Evolutionary conservation across 2,888 invertebrate genomes (phyloP).

Genomic region (Chrysodeixis includens): DNA sequence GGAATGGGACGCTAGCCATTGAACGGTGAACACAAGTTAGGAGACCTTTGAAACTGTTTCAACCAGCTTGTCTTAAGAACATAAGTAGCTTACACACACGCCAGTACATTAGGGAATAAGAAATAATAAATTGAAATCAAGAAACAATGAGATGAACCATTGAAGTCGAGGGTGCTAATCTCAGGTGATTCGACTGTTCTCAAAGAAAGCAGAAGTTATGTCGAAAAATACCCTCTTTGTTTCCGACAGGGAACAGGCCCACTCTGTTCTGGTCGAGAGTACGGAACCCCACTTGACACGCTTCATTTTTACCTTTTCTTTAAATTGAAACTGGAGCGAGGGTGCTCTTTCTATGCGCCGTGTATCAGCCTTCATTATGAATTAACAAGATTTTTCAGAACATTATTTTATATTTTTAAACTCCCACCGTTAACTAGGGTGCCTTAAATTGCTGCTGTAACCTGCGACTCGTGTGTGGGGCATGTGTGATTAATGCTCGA

Average conservation of each 20-base stretch:
- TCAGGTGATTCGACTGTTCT: constrained; percentile 76
- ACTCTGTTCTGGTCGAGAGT: constrained; percentile 75
- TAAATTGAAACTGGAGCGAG: constrained; percentile 82
- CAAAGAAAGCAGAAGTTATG: constrained; percentile 71
- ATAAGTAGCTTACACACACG: neutral
- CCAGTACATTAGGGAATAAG: neutral
- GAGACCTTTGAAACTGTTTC: constrained; percentile 3
- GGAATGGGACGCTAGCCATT: neutral
- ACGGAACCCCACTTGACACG: constrained; percentile 86
- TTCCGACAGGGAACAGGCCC: constrained; percentile 82
- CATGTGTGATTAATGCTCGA: constrained; percentile 17
- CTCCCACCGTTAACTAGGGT: constrained; percentile 15
- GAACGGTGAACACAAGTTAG: neutral
- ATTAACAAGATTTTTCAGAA: constrained; percentile 69
- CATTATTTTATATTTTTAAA: constrained; percentile 57
- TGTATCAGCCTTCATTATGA: constrained; percentile 75
- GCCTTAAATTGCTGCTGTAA: constrained; percentile 14
- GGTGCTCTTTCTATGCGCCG: constrained; percentile 71
- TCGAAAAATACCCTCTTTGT: constrained; percentile 82
- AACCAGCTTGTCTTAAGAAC: constrained; percentile 1
- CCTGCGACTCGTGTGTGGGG: constrained; percentile 1
- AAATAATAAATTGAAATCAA: constrained; percentile 42
- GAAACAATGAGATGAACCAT: constrained; percentile 65
- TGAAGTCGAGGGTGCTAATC: constrained; percentile 74
- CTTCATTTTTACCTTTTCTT: constrained; percentile 85